A percentile compares a stretch with the other conserved stretches of the same genome.
Evolutionary conservation across 2,113 vertebrate species (phyloP).

Genomic region (Sarotherodon lohbergeri): DNA sequence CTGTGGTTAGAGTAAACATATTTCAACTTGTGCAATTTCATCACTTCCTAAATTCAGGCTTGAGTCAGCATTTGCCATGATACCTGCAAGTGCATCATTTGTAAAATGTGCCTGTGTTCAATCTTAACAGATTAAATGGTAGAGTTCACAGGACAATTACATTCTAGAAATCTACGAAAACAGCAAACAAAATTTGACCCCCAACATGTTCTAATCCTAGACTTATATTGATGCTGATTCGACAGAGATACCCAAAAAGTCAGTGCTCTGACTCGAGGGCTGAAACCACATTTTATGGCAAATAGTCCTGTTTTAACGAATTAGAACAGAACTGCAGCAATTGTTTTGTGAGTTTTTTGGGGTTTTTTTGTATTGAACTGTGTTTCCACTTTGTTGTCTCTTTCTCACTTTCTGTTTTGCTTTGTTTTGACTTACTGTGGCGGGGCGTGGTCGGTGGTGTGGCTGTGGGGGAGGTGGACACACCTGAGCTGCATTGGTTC

Average conservation of each 20-base stretch:
- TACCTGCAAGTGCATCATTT: background rate
- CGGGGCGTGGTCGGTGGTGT: background rate
- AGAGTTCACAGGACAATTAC: accelerated
- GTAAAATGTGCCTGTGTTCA: background rate
- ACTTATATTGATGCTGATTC: background rate
- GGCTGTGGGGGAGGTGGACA: background rate
- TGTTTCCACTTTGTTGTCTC: background rate
- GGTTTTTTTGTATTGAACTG: background rate
- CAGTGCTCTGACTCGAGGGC: background rate
- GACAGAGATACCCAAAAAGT: background rate
- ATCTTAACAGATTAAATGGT: background rate
- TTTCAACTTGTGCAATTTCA: background rate
- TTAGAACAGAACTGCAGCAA: background rate
- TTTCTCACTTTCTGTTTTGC: background rate
- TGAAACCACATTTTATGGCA: background rate
- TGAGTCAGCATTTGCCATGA: background rate
- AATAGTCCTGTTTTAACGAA: background rate
- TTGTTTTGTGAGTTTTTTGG: accelerated
- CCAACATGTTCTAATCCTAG: background rate
- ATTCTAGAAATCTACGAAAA: background rate
- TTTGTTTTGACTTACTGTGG: background rate
- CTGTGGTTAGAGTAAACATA: background rate
- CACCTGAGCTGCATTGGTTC: background rate
- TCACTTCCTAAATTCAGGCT: background rate
- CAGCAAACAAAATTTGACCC: background rate